Evolutionary conservation across 1,140 invertebrate species (phyloP).

Genomic region (Nebria ingens): DNA sequence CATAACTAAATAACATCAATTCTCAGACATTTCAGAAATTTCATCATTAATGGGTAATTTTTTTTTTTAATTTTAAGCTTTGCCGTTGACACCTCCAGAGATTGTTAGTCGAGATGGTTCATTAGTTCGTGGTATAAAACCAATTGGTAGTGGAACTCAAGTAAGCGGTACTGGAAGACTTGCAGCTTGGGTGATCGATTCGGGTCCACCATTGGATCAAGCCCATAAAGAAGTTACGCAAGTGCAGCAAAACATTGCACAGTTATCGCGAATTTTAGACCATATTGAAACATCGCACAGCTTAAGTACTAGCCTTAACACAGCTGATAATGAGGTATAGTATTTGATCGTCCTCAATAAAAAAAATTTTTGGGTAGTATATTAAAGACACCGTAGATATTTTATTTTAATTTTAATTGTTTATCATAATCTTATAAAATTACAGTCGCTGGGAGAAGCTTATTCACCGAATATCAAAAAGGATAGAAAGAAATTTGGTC

Average conservation of each 20-base stretch:
- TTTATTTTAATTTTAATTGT: too few species aligned
- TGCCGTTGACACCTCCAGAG: conserved; percentile 29
- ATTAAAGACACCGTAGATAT: too few species aligned
- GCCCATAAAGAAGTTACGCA: conserved; percentile 48
- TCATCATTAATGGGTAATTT: too few species aligned
- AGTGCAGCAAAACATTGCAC: conserved; percentile 52
- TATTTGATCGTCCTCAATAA: too few species aligned
- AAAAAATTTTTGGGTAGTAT: too few species aligned
- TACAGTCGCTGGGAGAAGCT: conserved; percentile 38
- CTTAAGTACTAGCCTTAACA: conserved; percentile 3
- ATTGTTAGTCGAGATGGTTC: conserved; percentile 32
- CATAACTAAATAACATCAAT: too few species aligned
- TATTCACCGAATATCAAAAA: conserved; percentile 55
- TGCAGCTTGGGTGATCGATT: conserved; percentile 38
- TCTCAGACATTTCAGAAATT: too few species aligned
- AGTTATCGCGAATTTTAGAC: conserved; percentile 48
- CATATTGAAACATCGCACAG: conserved; percentile 32
- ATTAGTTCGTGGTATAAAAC: conserved; percentile 29
- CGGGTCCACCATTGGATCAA: conserved; percentile 41
- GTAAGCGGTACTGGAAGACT: conserved; percentile 21
- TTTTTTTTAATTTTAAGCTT: too few species aligned
- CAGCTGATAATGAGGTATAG: too few species aligned
- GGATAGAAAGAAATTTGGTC: conserved; percentile 55
- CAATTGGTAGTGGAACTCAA: conserved; percentile 10
- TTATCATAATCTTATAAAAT: too few species aligned